Conservation (phyloP, 2,797 vertebrate genomes). For the Pelobates cultripes region DNA sequence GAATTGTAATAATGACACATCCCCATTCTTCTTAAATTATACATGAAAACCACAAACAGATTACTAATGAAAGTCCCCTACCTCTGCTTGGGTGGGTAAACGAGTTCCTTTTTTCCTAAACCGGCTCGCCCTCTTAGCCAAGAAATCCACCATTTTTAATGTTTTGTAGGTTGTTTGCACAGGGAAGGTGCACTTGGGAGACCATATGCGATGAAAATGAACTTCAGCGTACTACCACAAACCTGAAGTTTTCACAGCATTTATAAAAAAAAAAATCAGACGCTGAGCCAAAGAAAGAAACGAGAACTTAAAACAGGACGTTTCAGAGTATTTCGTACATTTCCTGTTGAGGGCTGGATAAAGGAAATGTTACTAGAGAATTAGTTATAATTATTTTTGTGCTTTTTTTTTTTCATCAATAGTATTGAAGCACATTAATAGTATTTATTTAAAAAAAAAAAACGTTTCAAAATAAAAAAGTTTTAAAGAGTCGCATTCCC, state of each 20-base stretch:
- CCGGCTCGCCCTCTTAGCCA: slow-evolving; percentile 10
- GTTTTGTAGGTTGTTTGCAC: neutral
- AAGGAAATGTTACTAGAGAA: slow-evolving; percentile 16
- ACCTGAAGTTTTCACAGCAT: neutral
- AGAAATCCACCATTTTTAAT: slow-evolving; percentile 33
- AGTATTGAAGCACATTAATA: no score
- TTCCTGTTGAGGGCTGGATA: slow-evolving; percentile 35
- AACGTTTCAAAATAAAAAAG: no score
- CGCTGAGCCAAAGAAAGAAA: neutral
- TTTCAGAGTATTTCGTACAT: slow-evolving; percentile 29
- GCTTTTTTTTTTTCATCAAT: neutral
- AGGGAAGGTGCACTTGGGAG: neutral
- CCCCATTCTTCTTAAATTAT: neutral
- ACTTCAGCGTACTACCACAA: neutral
- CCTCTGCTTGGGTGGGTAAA: neutral
- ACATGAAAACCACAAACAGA: neutral
- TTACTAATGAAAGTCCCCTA: neutral
- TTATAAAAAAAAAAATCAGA: neutral
- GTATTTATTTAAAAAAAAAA: no score
- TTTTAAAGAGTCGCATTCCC: no score
- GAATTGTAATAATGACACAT: neutral
- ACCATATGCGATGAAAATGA: neutral
- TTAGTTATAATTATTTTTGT: neutral
- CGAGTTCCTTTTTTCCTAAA: neutral
- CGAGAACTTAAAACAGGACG: slow-evolving; percentile 34